These are phyloP conservation scores for Fulica atra DNA, from an alignment of 2,113 vertebrate species.

Conservation along the genomic window DNA sequence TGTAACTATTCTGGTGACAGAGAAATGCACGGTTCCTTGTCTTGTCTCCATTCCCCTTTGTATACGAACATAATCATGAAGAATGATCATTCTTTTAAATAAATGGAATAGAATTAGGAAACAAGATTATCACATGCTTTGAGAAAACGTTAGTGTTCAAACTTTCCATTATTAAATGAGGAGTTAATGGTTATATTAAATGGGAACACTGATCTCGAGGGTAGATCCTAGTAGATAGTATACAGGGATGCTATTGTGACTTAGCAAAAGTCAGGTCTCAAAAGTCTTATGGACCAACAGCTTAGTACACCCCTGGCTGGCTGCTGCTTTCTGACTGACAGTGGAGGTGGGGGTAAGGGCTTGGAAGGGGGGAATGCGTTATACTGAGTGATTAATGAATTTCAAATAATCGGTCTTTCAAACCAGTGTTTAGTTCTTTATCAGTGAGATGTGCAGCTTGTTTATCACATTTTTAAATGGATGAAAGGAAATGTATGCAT, in stretches of 20 bases:
- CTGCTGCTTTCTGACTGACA: constrained; percentile 58
- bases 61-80: background rate
- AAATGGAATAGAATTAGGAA: background rate
- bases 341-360: background rate
- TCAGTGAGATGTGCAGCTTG: constrained; percentile 63
- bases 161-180: background rate
- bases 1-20: background rate
- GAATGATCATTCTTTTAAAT: background rate
- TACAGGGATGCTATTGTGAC: background rate
- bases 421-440: constrained; percentile 60
- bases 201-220: background rate
- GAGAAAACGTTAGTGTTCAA: background rate
- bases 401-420: constrained; percentile 68
- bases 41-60: background rate
- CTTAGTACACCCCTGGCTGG: background rate
- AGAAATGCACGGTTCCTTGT: background rate
- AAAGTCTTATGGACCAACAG: background rate
- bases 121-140: background rate
- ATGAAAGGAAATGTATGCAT: constrained; percentile 68
- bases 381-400: constrained; percentile 59
- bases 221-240: background rate
- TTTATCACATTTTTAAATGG: constrained; percentile 68
- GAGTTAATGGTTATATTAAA: background rate
- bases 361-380: background rate
- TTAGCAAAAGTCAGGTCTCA: background rate